Base-by-base conservation (phyloP, 1,140 invertebrate species). In the Caerostris darwini region DNA sequence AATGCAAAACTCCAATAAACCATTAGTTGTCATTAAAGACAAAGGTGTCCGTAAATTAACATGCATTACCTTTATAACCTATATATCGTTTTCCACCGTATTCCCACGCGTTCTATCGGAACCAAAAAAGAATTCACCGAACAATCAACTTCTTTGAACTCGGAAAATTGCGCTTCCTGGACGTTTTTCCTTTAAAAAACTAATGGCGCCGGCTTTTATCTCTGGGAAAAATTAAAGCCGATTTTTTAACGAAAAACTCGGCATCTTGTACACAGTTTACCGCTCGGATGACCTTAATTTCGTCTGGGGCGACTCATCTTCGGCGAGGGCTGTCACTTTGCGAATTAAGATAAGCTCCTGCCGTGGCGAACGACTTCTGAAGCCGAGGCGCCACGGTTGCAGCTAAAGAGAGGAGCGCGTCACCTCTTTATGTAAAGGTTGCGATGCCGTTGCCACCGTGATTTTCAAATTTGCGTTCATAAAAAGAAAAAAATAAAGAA, bases 201-300 rank as follows among this genome's bases (percentile, higher is more conserved):
- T 77, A 10, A 77, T 77, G 34, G 34, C 50, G 4, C 8, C 34
- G 71, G 34, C 71, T 8, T 77, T 77, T 77, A 77, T 34, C 82
- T 83, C 6, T 7, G 19, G 34, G 54, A 83, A 83, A 83, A 83
- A 83, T 83, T 58, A 88, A 88, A 53, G 12, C 59, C 86, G 1
- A n/a, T 59, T 85, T n/a, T 85, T 57, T 59, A 85, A 64, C 57
- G 83, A 85, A 85, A 85, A 85, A 88, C 64, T n/a, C 86, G 3
- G 14, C n/a, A 3, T 19, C 56, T 83, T 58, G 82, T 17, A n/a
- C 34, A 53, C 86, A 88, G 59, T 64, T 88, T 88, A 64, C 59
- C 50, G 86, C 86, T 64, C 50, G 12, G 86, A 6, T 88, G 86
- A 88, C 58, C 86, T 88, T 88, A 67, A 88, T 88, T 88, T 88